phyloP scores from a whole-genome alignment of 2,113 vertebrate genomes.

The Phainopepla nitens region DNA sequence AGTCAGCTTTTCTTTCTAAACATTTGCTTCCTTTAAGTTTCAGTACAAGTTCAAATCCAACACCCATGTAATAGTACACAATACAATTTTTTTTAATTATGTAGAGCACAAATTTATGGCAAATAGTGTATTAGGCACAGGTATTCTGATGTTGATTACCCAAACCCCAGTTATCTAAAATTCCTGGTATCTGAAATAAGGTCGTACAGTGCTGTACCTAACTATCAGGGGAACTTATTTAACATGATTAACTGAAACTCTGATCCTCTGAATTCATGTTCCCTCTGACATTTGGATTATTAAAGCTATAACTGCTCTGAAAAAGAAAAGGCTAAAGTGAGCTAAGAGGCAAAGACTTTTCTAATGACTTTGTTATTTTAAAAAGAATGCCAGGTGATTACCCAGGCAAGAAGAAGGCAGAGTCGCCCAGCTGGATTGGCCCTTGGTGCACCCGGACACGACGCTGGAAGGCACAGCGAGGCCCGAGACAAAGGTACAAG shows the following conservation, averaged over 20 bases:
- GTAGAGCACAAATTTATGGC: not conserved
- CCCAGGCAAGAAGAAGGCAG: not conserved
- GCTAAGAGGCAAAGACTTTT: not conserved
- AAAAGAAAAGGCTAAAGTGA: conserved; percentile 41
- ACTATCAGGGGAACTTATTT: conserved; percentile 41
- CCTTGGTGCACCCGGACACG: rapidly evolving
- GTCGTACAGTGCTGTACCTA: not conserved
- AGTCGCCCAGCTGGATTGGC: not conserved
- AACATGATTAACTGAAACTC: conserved; percentile 44
- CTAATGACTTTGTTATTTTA: conserved; percentile 2
- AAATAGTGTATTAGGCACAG: not conserved
- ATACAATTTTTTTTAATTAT: not conserved
- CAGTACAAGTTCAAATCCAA: not conserved
- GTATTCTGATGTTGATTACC: not conserved
- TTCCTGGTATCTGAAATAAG: not conserved
- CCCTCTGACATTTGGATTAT: conserved; percentile 46
- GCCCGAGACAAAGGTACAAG: not conserved
- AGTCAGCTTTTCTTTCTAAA: not conserved
- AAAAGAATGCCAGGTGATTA: not conserved
- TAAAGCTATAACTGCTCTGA: conserved; percentile 1
- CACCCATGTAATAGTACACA: rapidly evolving
- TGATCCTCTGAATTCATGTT: conserved; percentile 12
- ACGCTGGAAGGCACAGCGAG: not conserved
- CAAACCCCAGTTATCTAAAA: not conserved
- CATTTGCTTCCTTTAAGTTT: not conserved